A percentile compares a stretch with the other conserved stretches of the same genome.
These are phyloP conservation scores for Loripinus fragilis DNA, from an alignment of 2,888 invertebrate species.

Conservation along the genomic window DNA sequence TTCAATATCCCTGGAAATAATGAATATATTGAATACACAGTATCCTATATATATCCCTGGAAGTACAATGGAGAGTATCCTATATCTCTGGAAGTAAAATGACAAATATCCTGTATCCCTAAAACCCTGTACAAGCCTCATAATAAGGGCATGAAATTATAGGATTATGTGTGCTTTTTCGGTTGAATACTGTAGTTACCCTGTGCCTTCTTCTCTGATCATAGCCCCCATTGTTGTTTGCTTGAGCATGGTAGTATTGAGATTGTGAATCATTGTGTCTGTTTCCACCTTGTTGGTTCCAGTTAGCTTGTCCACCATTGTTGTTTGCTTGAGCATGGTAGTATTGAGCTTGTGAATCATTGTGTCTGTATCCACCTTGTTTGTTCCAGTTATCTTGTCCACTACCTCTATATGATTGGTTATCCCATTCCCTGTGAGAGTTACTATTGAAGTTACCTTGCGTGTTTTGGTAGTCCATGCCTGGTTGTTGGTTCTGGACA, in stretches of 20 bases:
- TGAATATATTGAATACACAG: no score
- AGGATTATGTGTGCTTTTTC: no score
- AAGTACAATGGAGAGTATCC: no score
- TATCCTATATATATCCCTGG: no score
- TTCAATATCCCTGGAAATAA: no score
- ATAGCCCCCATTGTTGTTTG: neutral
- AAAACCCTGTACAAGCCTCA: no score
- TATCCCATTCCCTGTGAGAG: neutral
- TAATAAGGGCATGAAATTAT: no score
- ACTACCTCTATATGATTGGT: no score
- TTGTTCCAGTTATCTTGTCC: neutral
- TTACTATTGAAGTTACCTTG: neutral
- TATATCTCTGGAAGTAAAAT: no score
- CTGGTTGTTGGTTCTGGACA: neutral
- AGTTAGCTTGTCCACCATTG: neutral
- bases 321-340: neutral
- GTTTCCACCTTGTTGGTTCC: neutral
- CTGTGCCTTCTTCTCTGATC: neutral
- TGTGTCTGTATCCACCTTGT: neutral
- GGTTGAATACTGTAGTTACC: neutral
- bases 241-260: neutral
- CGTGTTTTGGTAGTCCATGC: neutral
- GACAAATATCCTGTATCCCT: no score
- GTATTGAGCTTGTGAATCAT: neutral
- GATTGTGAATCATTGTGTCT: neutral